Base-by-base conservation (phyloP, 1,140 invertebrate species). In the Ceratosolen solmsi region DNA sequence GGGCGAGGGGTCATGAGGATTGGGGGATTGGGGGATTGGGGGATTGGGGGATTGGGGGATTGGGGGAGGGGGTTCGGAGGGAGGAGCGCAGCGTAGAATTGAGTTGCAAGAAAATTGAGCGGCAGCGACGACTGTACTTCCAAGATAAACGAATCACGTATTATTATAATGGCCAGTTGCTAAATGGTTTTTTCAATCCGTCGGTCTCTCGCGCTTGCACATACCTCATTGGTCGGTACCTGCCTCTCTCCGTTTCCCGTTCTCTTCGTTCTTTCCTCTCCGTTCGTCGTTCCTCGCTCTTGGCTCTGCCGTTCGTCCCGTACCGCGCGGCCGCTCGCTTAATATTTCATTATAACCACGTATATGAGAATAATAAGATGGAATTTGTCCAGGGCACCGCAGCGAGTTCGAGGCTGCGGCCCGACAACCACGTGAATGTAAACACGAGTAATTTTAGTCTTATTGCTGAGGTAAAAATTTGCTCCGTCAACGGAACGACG, bases 141-240 rank as follows among this genome's bases (percentile, higher is more conserved):
- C 88, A 86, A 88, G 88, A 91, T 90, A 90, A 91, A 91, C 90
- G 91, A 92, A 92, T 91, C 90, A 90, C 91, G 91, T 91, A 92
- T 91, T 92, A 91, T 92, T 90, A 91, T 92, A 91, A 92, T 91
- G 88, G 89, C 89, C 90, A 91, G 90, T 91, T 91, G 90, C 90
- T 91, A 91, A 91, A 92, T 92, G 91, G 87, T 91, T 92, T 92
- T 88, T 92, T 90, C 90, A 91, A 91, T 91, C 87, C 88, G 87
- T 88, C 86, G 85, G 56, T 46, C 84, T 83, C 87, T 82, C 85
- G 82, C 70, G 84, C 81, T 71, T 49, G 38, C 74, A 68, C 30
- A 78, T 78, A 80, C 70, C 83, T 85, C 84, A 82, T 85, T 84
- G 81, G 77, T 60, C 82, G 63, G 49, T 71, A 13, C 82, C 70